Conservation (phyloP, 2,797 vertebrate genomes). For the Taenioides sp. region DNA sequence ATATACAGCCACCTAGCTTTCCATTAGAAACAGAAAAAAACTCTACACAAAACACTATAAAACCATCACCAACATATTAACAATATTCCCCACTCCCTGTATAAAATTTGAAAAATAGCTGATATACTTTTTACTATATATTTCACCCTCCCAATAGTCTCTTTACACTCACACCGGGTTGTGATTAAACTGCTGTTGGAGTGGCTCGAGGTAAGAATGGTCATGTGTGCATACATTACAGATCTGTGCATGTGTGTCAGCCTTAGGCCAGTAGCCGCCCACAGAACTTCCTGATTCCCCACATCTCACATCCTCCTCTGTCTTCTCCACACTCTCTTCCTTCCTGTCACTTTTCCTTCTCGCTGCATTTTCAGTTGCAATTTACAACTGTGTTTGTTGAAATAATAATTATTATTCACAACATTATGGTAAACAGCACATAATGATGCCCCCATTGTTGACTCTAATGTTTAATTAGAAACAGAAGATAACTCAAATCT, state of each 20-base stretch:
- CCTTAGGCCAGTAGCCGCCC: slow-evolving; percentile 44
- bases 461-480: slow-evolving; percentile 2
- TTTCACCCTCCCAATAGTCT: neutral
- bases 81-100: neutral
- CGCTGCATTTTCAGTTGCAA: neutral
- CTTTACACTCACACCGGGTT: neutral
- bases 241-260: neutral
- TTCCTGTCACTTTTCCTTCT: slow-evolving; percentile 26
- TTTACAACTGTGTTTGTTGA: neutral
- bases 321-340: slow-evolving; percentile 35
- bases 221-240: slow-evolving; percentile 5
- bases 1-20: neutral
- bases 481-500: slow-evolving; percentile 11
- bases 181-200: neutral
- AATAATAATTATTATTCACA: slow-evolving; percentile 1
- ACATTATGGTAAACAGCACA: neutral
- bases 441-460: slow-evolving; percentile 10
- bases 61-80: neutral
- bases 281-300: slow-evolving; percentile 52
- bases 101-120: neutral
- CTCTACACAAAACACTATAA: too few relatives aligned
- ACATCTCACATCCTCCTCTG: slow-evolving; percentile 35
- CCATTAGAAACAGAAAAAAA: neutral
- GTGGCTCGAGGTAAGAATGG: neutral
- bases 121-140: neutral